A percentile compares a stretch with the other conserved stretches of the same genome.
phyloP scores from a whole-genome alignment of 2,113 vertebrate species.

The Mesocricetus auratus region DNA sequence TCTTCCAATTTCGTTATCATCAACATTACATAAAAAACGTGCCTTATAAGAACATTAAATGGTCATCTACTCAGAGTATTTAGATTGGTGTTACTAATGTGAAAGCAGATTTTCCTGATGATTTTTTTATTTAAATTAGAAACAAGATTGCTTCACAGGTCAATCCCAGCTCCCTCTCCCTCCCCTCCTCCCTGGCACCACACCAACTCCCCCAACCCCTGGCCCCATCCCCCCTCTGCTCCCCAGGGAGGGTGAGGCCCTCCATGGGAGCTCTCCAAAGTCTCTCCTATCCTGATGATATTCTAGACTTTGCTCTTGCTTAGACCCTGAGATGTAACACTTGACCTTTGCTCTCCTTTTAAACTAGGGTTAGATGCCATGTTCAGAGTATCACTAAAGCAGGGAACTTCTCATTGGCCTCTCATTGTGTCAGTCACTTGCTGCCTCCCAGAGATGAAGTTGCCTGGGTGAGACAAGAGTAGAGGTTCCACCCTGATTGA shows the following conservation, averaged over 20 bases:
- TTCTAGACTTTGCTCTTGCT: constrained; percentile 1
- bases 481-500: background rate
- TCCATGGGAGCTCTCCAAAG: no score
- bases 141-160: no score
- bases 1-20: background rate
- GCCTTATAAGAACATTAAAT: background rate
- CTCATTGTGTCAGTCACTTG: constrained; percentile 6
- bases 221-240: no score
- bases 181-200: no score
- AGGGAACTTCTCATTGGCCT: background rate
- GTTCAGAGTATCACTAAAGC: constrained; percentile 48
- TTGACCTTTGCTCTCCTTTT: background rate
- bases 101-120: background rate
- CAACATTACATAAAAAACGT: background rate
- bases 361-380: background rate
- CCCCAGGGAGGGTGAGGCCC: no score
- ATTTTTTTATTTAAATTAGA: no score
- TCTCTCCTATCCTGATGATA: no score
- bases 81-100: constrained; percentile 3
- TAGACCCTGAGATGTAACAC: background rate
- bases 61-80: background rate
- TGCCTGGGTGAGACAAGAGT: background rate
- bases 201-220: no score
- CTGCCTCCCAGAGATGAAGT: background rate
- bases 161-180: no score